Evolutionary conservation across 2,888 invertebrate species (phyloP).

Genomic region (Patella caerulea): DNA sequence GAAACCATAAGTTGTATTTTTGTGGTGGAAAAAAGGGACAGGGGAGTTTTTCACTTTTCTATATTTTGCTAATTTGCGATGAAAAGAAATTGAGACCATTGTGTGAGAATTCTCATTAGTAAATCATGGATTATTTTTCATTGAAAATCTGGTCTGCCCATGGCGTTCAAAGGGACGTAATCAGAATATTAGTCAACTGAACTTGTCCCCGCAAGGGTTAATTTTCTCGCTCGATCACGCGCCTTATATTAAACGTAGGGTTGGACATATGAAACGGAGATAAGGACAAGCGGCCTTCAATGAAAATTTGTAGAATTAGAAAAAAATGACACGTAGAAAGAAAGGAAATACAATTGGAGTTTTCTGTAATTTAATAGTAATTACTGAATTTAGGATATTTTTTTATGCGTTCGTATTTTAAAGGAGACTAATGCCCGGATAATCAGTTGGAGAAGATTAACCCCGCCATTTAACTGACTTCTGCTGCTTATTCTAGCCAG

Average conservation of each 20-base stretch:
- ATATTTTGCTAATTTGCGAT: constrained; percentile 2
- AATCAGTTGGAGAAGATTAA: too few relatives aligned
- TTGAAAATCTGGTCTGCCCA: constrained; percentile 2
- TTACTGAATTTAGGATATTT: too few relatives aligned
- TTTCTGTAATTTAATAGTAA: too few relatives aligned
- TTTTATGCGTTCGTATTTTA: too few relatives aligned
- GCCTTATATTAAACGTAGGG: not conserved
- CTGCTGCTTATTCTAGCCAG: too few relatives aligned
- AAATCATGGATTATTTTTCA: constrained; percentile 9
- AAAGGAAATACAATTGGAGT: too few relatives aligned
- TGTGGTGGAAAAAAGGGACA: not conserved
- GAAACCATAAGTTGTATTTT: constrained; percentile 7
- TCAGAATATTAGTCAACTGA: constrained; percentile 9
- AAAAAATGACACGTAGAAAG: too few relatives aligned
- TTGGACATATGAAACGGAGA: too few relatives aligned
- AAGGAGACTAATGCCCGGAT: too few relatives aligned
- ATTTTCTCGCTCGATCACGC: not conserved
- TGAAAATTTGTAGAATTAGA: too few relatives aligned
- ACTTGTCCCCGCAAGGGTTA: constrained; percentile 6
- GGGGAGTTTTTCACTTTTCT: not conserved
- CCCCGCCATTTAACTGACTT: too few relatives aligned
- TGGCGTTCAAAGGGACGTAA: constrained; percentile 9
- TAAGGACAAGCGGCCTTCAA: too few relatives aligned
- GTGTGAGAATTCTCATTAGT: constrained; percentile 4
- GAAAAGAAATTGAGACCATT: constrained; percentile 8